phyloP scores from a whole-genome alignment of 2,888 invertebrate species.

The Epistrophe eligans region DNA sequence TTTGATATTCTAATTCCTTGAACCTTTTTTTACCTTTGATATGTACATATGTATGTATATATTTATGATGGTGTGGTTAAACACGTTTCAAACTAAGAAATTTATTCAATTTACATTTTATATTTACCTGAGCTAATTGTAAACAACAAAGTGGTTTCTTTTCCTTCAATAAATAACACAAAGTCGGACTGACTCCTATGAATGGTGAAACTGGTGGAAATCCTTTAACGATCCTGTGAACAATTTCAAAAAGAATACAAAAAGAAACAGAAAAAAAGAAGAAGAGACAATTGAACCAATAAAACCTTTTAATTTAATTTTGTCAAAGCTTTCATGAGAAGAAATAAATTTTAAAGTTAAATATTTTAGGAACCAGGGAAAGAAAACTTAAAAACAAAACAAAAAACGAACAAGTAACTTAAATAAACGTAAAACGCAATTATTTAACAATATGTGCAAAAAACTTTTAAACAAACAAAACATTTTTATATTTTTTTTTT shows the following conservation, averaged over 20 bases:
- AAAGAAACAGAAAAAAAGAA: slow-evolving; percentile 1
- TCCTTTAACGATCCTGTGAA: slow-evolving; percentile 95
- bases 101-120: slow-evolving; percentile 5
- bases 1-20: background rate
- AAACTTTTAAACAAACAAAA: slow-evolving; percentile 46
- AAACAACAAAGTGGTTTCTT: slow-evolving; percentile 98
- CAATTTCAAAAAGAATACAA: slow-evolving; percentile 49
- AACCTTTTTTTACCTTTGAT: background rate
- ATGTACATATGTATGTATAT: too few species aligned
- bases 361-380: slow-evolving; percentile 18
- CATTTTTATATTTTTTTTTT: background rate
- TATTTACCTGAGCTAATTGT: slow-evolving; percentile 92
- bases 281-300: slow-evolving; percentile 7
- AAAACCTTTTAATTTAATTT: slow-evolving; percentile 21
- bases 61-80: slow-evolving; percentile 3
- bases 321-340: slow-evolving; percentile 41
- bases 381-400: slow-evolving; percentile 37
- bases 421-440: slow-evolving; percentile 20
- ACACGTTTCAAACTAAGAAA: background rate
- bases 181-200: slow-evolving; percentile 98
- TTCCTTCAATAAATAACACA: slow-evolving; percentile 97
- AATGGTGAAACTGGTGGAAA: slow-evolving; percentile 99
- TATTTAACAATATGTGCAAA: slow-evolving; percentile 53
- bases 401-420: slow-evolving; percentile 20
- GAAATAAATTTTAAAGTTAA: slow-evolving; percentile 27